Evolutionary conservation across 2,797 vertebrate genomes (phyloP), one percentile per base, ranked within the genome.

Genomic region (Helarctos malayanus): DNA sequence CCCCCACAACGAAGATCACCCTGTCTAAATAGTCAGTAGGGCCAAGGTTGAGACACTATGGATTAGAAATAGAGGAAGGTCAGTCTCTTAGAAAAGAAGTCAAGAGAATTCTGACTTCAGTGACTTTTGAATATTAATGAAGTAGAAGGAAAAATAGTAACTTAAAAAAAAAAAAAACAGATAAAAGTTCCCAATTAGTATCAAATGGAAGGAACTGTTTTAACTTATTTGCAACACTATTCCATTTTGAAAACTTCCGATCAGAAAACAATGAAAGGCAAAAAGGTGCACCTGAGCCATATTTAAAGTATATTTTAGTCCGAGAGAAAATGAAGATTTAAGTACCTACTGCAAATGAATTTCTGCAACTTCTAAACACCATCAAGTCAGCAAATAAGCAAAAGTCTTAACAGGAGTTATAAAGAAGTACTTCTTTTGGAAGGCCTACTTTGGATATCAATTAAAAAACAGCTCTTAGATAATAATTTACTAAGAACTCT

Each of bases 111-210:
- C 14, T 79, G 49, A 95, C 41, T 82, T 83, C 61, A 86, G 0
- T 81, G 32, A 92, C 52, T 94, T 95, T 49, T 95, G 63, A 63
- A 84, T 94, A 29, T 59, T 56, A 88, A 76, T 76, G 59, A 94
- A 65, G 27, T 86, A 29, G 32, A 87, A 49, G 69, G 25, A 56
- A 61, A 95, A 82, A 69, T 12, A 5, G 10, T 45, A n/a, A 90
- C 76, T 94, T 87, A 59, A 65, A 96, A 89, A 29, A 35, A 89
- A 97, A 93, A 1, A 41, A 41, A 41, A 41, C 41, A 41, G 41
- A 41, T 65, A 61, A 87, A 82, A 87, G 14, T 29, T 79, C 1
- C 6, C 12, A 23, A 65, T 78, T 87, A 76, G 91, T 89, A 91
- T 89, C 32, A 94, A 95, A 91, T 54, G 63, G 93, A 93, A 76